Base-by-base conservation (phyloP, 1,140 invertebrate genomes). In the Vollenhovia emeryi region DNA sequence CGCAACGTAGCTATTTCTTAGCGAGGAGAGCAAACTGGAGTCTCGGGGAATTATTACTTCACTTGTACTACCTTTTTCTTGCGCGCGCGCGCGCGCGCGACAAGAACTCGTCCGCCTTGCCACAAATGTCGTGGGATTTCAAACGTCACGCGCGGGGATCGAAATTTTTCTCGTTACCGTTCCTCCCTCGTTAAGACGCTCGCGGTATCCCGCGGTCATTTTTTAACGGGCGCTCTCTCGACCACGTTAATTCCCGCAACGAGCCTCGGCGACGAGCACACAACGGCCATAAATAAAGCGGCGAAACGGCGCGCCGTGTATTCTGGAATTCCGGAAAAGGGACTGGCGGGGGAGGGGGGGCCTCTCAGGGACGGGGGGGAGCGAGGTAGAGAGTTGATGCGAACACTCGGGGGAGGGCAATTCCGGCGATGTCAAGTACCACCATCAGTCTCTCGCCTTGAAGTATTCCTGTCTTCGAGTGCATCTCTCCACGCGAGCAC, bases 381-480 rank as follows among this genome's bases (percentile, higher is more conserved):
- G 57, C 4, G 50, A 9, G 24, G 24, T 11, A 11, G 36, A 24
- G 6, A 9, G 60, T 68, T 68, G 76, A 79, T 79, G 62, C 30
- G 73, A 75, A 43, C 52, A 18, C 75, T 79, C 62, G 21, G 78
- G 64, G 50, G 78, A 82, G 78, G 78, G 36, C 66, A 82, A 82
- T 82, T 71, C 78, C 50, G 40, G 78, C 24, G 78, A 73, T 45
- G 78, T 82, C 78, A 57, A 82, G 78, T 55, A 73, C 78, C 27
- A 57, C 78, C 66, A 82, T 82, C 78, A 82, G 78, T 82, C 66
- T 82, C 78, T 73, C 24, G 66, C 66, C 78, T 82, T 73, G 50
- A 82, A 82, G 78, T 73, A 71, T 82, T 82, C 78, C 78, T 73
- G 78, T 82, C 78, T 82, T 82, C 78, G 78, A 82, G 78, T 82